phyloP scores from a whole-genome alignment of 2,888 invertebrate species.

The Euspilapteryx auroguttella region DNA sequence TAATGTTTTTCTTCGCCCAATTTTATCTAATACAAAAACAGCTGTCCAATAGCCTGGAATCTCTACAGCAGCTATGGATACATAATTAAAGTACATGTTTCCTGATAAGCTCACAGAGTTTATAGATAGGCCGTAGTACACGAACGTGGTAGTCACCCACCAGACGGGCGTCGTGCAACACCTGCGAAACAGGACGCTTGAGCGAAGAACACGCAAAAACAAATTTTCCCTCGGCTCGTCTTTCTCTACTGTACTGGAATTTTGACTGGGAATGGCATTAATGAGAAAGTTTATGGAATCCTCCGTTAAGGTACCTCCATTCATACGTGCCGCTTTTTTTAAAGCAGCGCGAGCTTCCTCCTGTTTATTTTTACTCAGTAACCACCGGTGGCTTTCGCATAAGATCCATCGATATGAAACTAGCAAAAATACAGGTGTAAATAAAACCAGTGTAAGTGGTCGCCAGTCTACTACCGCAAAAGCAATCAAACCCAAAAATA shows the following conservation, averaged over 20 bases:
- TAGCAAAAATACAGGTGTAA: constrained; percentile 67
- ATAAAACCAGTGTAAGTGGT: constrained; percentile 64
- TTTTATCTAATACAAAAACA: constrained; percentile 61
- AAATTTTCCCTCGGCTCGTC: constrained; percentile 14
- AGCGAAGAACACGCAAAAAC: constrained; percentile 45
- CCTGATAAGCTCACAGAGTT: constrained; percentile 76
- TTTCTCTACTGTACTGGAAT: background rate
- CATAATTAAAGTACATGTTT: constrained; percentile 76
- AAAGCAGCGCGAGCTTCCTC: constrained; percentile 64
- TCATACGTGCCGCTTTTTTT: constrained; percentile 62
- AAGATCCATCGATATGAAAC: constrained; percentile 68
- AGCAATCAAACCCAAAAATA: constrained; percentile 67
- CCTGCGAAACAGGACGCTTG: constrained; percentile 56
- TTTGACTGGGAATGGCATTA: constrained; percentile 3
- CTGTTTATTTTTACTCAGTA: constrained; percentile 67
- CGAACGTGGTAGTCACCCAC: constrained; percentile 77
- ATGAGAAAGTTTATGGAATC: constrained; percentile 34
- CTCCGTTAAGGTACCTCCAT: constrained; percentile 54
- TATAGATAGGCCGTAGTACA: constrained; percentile 78
- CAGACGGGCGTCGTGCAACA: constrained; percentile 71
- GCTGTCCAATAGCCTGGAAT: constrained; percentile 72
- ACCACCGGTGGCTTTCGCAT: constrained; percentile 76
- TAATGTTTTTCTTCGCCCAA: constrained; percentile 53
- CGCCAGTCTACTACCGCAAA: constrained; percentile 73
- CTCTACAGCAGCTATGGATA: constrained; percentile 65